phyloP scores from a whole-genome alignment of 2,113 vertebrate species.

The Charadrius vociferus region DNA sequence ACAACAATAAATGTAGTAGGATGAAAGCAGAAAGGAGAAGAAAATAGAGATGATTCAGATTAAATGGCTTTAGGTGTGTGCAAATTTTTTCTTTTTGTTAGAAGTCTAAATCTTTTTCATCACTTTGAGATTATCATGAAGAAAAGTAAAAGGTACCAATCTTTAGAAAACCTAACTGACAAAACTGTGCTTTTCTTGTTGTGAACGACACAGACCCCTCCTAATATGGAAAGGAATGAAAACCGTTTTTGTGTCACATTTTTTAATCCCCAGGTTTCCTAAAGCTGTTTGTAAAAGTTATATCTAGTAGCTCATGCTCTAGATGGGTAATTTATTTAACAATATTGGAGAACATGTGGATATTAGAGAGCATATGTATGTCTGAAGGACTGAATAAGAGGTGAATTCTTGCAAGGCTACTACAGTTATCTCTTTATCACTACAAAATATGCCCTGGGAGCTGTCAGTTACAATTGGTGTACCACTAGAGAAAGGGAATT shows the following conservation, averaged over 20 bases:
- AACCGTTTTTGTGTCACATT: not conserved
- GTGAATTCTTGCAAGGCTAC: not conserved
- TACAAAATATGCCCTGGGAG: not conserved
- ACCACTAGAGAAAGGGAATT: not conserved
- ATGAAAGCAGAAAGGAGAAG: constrained; percentile 23
- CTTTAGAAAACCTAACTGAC: not conserved
- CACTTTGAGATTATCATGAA: not conserved
- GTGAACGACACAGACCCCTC: not conserved
- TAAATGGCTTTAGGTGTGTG: not conserved
- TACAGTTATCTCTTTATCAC: not conserved
- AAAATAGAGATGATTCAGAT: constrained; percentile 39
- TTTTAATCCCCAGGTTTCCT: not conserved
- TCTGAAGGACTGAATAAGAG: not conserved
- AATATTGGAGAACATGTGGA: not conserved
- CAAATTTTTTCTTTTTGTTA: not conserved
- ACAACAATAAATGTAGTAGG: constrained; percentile 19
- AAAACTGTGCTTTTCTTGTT: not conserved
- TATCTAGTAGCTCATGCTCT: not conserved
- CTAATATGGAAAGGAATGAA: not conserved
- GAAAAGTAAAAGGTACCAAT: constrained; percentile 12
- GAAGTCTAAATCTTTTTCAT: not conserved
- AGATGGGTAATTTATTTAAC: not conserved
- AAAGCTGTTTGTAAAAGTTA: not conserved
- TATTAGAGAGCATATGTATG: not conserved
- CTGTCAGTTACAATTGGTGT: not conserved